Evolutionary conservation across 1,140 invertebrate genomes (phyloP), one percentile per base, ranked within the genome.

Genomic region (Zaprionus ghesquierei): DNA sequence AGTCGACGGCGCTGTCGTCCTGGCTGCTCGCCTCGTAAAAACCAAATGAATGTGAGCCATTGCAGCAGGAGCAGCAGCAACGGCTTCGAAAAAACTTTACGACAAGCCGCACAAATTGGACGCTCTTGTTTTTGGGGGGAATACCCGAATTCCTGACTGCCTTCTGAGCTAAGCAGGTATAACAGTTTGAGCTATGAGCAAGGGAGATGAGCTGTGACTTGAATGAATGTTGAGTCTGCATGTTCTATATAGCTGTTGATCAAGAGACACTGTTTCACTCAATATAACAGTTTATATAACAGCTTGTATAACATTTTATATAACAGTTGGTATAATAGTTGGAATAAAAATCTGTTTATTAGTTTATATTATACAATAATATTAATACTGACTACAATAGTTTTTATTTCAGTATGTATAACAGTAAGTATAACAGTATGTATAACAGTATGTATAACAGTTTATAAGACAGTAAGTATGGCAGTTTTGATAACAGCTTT

Each of bases 21-120:
- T 58, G 33, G 65, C 66, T 58, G 41, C 23, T 74, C 61, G 82
- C 71, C 79, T 89, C 82, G 82, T 87, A 87, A 87, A 87, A 87
- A 82, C 84, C 76, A 87, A 87, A 87, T 87, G 82, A 87, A 87
- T 82, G 71, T 51, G 49, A 54, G 69, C 63, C 62, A 66, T 63
- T 62, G 55, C 61, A 60, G 33, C 68, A 68, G 69, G 58, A 63
- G 56, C 63, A 63, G 33, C 55, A 66, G 55, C 56, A 65, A 61
- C 60, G 18, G 59, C 69, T 41, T 64, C 66, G 41, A 66, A 68
- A 89, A 87, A 89, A 89, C 80, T 89, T 89, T 89, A 89, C 84
- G 84, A 89, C 84, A 89, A 89, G 85, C 84, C 84, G 59, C 84
- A 89, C 84, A 89, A 89, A 89, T 89, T 89, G 84, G 80, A 89